Evolutionary conservation across 2,797 vertebrate species (phyloP), one percentile per base, ranked within the genome.

Genomic region (Channa striata): DNA sequence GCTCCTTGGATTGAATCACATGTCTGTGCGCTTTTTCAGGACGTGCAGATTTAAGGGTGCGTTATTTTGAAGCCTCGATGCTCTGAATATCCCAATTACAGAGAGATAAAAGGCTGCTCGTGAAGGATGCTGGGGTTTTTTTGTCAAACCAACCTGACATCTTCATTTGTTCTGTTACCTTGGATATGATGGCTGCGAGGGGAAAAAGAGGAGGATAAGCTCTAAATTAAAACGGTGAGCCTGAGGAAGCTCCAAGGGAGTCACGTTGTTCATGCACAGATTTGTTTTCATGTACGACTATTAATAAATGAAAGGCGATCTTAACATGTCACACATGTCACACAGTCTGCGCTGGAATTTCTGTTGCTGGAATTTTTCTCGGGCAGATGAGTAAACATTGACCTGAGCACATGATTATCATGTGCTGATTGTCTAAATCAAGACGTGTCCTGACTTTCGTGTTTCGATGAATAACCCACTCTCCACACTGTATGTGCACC

Each of bases 111-210:
- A 34, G 19, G 20, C 42, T 44, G 54, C 5, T 2, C 40, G 48
- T 19, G 30, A 23, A 46, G 46, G 62, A 49, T 57, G 20, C 34
- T 5, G 21, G n/a, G 19, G 46, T 14, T 8, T 9, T 10, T 40
- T 57, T 81, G 69, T 84, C 68, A 80, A 71, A 81, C 43, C 80
- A 58, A 13, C 67, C 74, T 74, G 78, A 68, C 69, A 47, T 77
- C 59, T 68, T 58, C 8, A 68, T 85, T 67, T 72, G 53, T 56
- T 56, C 50, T n/a, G 20, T 70, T 72, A 53, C 59, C 30, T 20
- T 68, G 68, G 51, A 69, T 25, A 36, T 72, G 39, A 30, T 42
- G 19, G 53, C 66, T 72, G 42, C 37, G 34, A 42, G 23, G n/a
- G n/a, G 21, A 60, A 19, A 58, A 52, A 16, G 40, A 47, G 57